Base-by-base conservation (phyloP, 1,140 invertebrate genomes). In the Neuroterus valhalla region DNA sequence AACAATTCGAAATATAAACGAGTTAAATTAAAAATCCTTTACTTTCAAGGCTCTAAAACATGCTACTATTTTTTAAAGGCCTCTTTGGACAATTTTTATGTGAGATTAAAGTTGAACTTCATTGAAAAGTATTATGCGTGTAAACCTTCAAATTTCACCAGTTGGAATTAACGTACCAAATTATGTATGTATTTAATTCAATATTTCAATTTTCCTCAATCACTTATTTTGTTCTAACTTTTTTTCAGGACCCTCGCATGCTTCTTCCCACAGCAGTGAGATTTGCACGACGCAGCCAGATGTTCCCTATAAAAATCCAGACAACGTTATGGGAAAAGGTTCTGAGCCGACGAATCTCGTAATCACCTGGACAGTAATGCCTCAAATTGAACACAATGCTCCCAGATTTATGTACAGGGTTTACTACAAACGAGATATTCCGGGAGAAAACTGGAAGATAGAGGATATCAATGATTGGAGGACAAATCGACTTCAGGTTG, bases 361-460 rank as follows among this genome's bases (percentile, higher is more conserved):
- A 23, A 98, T 99, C 82, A 93, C 93, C 5, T 99, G 98, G 98
- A 98, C 96, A 45, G 94, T 95, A 78, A 98, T 99, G 97, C 95
- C 97, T 0, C 94, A 97, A 89, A 97, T 99, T 82, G 97, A 99
- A 79, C 98, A 99, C 88, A 98, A 99, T 91, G 98, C 94, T 0
- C 96, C 96, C 0, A 94, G 94, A 66, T 98, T 99, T 89, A 94
- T 95, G 82, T 99, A 99, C 87, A 92, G 95, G 76, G 94, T 99
- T 5, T 95, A 93, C 74, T 98, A 96, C 91, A 95, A 94, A 82
- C 92, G 94, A 70, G 94, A 98, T 84, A 94, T 95, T 75, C 92
- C 93, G 0, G 95, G 94, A 10, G 92, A 93, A 83, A 84, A 91
- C 19, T 98, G 96, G 94, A 92, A 91, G 21, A 86, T 85, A 17